Base-by-base conservation (phyloP, 2,888 invertebrate species). In the Tachina grossa region DNA sequence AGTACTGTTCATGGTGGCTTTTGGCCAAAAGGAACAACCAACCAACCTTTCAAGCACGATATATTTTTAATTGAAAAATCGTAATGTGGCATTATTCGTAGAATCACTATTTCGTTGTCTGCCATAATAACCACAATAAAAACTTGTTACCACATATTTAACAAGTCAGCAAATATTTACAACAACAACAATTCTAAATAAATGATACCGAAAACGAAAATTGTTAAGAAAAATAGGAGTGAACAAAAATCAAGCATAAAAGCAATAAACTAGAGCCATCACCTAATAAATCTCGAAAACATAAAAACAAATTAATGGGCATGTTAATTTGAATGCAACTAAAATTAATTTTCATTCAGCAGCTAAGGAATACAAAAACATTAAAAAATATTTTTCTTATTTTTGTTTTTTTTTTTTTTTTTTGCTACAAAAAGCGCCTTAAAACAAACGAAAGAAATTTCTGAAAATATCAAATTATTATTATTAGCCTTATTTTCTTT, bases 201-300 rank as follows among this genome's bases (percentile, higher is more conserved):
- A 77, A 85, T 85, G 63, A 75, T 76, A 66, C 19, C 41, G 6
- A 72, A 63, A 78, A 61, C 13, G 5, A 16, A 72, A 65, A 65
- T 59, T 65, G 47, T 72, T 39, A 63, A 43, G 14, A 55, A 71
- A 71, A 59, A 61, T 19, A 43, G 61, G 47, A 68, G 81, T 53
- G 43, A 68, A 53, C 31, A 47, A 39, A 63, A 63, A 55, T 65
- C 41, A 63, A 53, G 57, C 49, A 69, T 47, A 69, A 78, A 65
- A 47, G 66, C 63, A 63, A 74, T 78, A 78, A 85, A 80, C 76
- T 63, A 74, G 65, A 80, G 77, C 72, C 76, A 86, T 86, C 86
- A 84, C 83, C 72, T 77, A 79, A 87, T 87, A 87, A 86, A 87
- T 87, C 79, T 83, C 13, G 49, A 61, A n/a, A 6, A 69, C 49